A percentile compares a stretch with the other conserved stretches of the same genome.
These are phyloP conservation scores for Lepetodrilus schrolli DNA, from an alignment of 2,888 invertebrate species.

Conservation along the genomic window DNA sequence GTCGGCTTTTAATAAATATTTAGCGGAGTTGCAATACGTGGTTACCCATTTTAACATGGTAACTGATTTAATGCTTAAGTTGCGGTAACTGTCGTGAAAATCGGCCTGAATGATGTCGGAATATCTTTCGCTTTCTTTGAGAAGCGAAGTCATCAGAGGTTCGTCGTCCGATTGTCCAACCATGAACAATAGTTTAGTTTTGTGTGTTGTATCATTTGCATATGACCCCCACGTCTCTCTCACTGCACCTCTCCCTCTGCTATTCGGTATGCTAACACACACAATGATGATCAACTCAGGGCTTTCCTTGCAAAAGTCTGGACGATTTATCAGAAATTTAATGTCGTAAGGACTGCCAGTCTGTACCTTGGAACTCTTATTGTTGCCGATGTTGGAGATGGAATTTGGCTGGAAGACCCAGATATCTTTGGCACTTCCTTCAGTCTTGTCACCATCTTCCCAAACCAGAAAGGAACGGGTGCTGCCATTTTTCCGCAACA, in stretches of 20 bases:
- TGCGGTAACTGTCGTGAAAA: slow-evolving; percentile 74
- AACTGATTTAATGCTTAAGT: slow-evolving; percentile 76
- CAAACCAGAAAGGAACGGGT: neutral
- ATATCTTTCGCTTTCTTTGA: slow-evolving; percentile 62
- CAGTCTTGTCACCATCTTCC: neutral
- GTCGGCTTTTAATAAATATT: slow-evolving; percentile 74
- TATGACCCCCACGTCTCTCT: slow-evolving; percentile 71
- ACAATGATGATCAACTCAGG: slow-evolving; percentile 56
- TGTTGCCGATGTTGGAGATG: neutral
- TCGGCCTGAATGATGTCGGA: slow-evolving; percentile 71
- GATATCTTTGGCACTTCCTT: neutral
- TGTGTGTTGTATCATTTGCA: slow-evolving; percentile 39
- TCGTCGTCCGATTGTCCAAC: slow-evolving; percentile 48
- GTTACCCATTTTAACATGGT: slow-evolving; percentile 75
- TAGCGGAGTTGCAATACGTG: slow-evolving; percentile 70
- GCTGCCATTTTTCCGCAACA: neutral
- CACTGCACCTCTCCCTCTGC: slow-evolving; percentile 56
- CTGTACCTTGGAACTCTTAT: neutral
- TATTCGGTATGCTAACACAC: slow-evolving; percentile 60
- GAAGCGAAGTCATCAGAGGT: slow-evolving; percentile 42
- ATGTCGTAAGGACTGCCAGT: slow-evolving; percentile 32
- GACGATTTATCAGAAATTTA: slow-evolving; percentile 40
- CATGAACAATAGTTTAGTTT: slow-evolving; percentile 63
- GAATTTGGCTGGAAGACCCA: neutral
- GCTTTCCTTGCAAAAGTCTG: slow-evolving; percentile 31